Conservation (phyloP, 2,888 invertebrate species). For the Shargacucullia verbasci region DNA sequence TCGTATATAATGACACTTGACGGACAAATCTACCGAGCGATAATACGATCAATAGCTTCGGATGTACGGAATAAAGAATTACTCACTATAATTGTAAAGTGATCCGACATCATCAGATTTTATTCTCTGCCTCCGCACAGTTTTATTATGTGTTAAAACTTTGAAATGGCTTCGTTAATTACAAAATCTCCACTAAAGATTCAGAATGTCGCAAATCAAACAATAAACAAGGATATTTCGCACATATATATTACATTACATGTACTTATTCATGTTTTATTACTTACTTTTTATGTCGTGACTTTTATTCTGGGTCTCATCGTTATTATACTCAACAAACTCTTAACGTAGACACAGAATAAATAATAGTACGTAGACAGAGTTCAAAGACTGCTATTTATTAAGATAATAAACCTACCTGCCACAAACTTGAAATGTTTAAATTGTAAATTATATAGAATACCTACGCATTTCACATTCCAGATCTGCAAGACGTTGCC, state of each 20-base stretch:
- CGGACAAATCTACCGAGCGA: slow-evolving; percentile 40
- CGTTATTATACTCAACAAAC: not conserved
- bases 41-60: slow-evolving; percentile 31
- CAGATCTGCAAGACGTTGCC: slow-evolving; percentile 23
- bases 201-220: not conserved
- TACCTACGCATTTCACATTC: slow-evolving; percentile 39
- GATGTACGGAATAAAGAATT: slow-evolving; percentile 2
- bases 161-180: no score
- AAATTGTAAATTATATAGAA: slow-evolving; percentile 38
- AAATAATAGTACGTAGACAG: no score
- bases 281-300: slow-evolving; percentile 6
- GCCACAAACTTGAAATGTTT: slow-evolving; percentile 39
- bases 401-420: slow-evolving; percentile 20
- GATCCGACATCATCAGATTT: no score
- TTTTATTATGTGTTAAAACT: no score
- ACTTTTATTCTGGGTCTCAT: no score
- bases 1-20: slow-evolving; percentile 46
- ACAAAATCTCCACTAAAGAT: not conserved
- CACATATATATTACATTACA: slow-evolving; percentile 3
- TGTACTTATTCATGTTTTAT: slow-evolving; percentile 1
- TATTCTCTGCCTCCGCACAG: no score
- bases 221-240: not conserved
- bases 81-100: not conserved
- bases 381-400: slow-evolving; percentile 44
- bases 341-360: slow-evolving; percentile 27